Base-by-base conservation (phyloP, 2,113 vertebrate genomes). In the Verasper variegatus region DNA sequence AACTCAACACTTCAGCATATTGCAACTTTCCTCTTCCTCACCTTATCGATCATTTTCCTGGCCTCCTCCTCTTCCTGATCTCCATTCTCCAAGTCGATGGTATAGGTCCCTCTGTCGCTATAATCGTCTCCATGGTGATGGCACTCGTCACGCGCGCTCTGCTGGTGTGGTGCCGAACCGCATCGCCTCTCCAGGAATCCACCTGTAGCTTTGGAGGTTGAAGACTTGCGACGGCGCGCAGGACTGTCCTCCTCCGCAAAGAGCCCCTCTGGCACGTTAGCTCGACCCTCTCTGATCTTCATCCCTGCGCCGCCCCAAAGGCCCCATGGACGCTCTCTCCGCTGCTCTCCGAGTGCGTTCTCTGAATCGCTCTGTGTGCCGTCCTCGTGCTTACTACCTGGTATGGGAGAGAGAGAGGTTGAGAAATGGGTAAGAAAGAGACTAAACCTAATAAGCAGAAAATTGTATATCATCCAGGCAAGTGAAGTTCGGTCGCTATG, bases 281-380 rank as follows among this genome's bases (percentile, higher is more conserved):
- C 91, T 0, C 91, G 91, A n/a, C 83, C 93, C 93, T 96, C 91
- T 76, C 92, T 82, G 64, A 93, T 88, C 85, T 91, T 93, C 84
- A 87, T 80, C 89, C 94, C 82, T 63, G 90, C 9, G 84, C 88
- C 81, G 89, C 82, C 95, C 95, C 68, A 94, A 42, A 83, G 95
- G 80, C 86, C 95, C 80, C 95, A 93, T 3, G 96, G 86, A 54
- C 95, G 95, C 0, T 97, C 96, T 65, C 95, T 92, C 66, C 95
- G 95, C 74, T 96, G 94, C 81, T 96, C 96, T 8, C 94, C 95
- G 7, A 95, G 90, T 7, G 93, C 94, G 10, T 99, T 98, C 90
- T 99, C 97, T 15, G 97, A 97, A 87, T 99, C 97, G 9, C 98
- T 99, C 59, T 99, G 97, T 4, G 97, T 99, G 5, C 97, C 98